These are phyloP conservation scores for Pygoscelis antarcticus DNA, from an alignment of 2,113 vertebrate genomes.

Conservation along the genomic window DNA sequence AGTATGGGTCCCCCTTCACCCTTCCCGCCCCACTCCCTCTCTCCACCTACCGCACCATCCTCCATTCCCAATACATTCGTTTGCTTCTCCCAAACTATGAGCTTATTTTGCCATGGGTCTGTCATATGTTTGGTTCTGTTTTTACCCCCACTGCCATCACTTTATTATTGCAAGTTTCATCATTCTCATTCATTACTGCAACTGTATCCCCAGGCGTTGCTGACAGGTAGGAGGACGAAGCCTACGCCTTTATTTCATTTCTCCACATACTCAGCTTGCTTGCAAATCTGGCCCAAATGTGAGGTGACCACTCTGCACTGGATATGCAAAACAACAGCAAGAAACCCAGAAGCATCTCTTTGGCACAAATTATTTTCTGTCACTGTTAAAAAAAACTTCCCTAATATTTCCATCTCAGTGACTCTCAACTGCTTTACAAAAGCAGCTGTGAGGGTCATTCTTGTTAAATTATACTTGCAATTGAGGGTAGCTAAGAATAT, in stretches of 20 bases:
- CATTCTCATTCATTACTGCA: neutral
- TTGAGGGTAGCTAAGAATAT: neutral
- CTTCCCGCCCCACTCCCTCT: neutral
- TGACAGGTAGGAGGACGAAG: neutral
- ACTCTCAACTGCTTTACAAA: neutral
- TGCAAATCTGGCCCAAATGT: neutral
- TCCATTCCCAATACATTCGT: neutral
- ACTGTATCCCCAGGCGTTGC: neutral
- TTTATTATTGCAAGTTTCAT: neutral
- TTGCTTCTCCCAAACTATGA: neutral
- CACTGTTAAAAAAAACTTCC: neutral
- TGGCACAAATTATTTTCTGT: neutral
- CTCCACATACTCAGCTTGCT: neutral
- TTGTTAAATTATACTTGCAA: neutral
- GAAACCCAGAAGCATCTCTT: neutral
- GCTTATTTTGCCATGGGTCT: neutral
- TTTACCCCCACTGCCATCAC: neutral
- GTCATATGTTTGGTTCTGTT: neutral
- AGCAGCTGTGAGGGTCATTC: neutral
- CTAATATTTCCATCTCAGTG: neutral
- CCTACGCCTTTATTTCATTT: rapidly evolving
- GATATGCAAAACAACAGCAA: neutral
- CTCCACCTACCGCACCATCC: neutral
- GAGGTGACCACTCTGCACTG: neutral
- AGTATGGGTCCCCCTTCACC: neutral